Evolutionary conservation across 2,888 invertebrate species (phyloP).

Genomic region (Scelioninae gen. 1): DNA sequence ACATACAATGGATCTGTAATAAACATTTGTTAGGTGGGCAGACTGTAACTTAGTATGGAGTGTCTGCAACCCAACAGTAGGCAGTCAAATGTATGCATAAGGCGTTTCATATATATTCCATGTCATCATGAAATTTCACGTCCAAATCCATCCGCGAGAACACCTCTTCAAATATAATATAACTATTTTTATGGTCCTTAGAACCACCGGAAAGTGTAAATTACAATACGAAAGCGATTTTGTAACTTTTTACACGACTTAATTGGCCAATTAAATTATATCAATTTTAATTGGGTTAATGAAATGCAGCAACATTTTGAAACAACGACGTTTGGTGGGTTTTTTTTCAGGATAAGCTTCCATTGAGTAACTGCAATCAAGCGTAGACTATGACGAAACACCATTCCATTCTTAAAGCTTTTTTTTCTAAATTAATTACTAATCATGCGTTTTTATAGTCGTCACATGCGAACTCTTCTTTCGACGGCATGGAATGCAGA

Average conservation of each 20-base stretch:
- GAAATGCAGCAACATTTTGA: constrained; percentile 2
- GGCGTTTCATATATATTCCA: constrained; percentile 18
- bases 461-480: neutral
- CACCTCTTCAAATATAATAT: neutral
- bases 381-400: neutral
- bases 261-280: constrained; percentile 12
- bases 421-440: constrained; percentile 5
- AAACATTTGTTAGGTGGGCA: constrained; percentile 42
- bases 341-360: neutral
- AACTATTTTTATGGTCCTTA: neutral
- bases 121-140: constrained; percentile 11
- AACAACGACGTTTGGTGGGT: neutral
- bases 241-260: neutral
- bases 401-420: neutral
- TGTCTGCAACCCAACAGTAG: constrained; percentile 29
- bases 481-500: neutral
- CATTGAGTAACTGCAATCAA: neutral
- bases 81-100: constrained; percentile 17
- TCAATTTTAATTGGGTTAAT: constrained; percentile 10
- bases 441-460: neutral
- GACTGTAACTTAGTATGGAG: constrained; percentile 37
- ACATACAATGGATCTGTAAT: constrained; percentile 49
- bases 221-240: neutral
- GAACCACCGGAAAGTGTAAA: too few relatives aligned
- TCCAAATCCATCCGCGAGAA: neutral